These are phyloP conservation scores for Sitta europaea DNA, from an alignment of 2,113 vertebrate genomes.

Conservation along the genomic window DNA sequence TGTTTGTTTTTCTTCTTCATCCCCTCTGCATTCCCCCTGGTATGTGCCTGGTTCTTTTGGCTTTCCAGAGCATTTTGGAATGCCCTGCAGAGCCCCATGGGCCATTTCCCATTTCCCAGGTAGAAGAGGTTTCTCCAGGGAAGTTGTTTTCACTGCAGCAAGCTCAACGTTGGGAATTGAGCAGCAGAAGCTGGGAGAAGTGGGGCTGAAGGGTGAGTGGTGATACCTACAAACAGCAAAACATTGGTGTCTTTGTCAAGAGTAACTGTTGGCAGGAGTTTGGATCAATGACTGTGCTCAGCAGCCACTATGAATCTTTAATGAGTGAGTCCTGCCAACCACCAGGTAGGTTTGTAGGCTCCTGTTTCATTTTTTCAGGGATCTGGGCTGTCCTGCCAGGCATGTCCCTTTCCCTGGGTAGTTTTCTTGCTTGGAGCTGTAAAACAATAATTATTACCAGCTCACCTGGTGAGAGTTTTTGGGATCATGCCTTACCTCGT, in stretches of 20 bases:
- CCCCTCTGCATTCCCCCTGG: not conserved
- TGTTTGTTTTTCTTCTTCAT: not conserved
- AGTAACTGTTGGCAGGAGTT: not conserved
- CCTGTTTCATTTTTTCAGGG: not conserved
- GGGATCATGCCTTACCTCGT: not conserved
- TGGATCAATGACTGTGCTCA: not conserved
- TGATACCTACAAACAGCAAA: not conserved
- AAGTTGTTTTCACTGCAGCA: not conserved
- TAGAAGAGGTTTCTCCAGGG: not conserved
- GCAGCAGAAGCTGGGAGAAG: not conserved
- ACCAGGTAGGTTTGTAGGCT: not conserved
- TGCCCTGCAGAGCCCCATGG: not conserved
- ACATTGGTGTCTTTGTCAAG: not conserved
- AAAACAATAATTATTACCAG: not conserved
- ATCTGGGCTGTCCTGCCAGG: not conserved
- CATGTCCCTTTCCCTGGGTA: not conserved
- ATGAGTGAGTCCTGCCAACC: not conserved
- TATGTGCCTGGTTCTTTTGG: rapidly evolving
- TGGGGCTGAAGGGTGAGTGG: not conserved
- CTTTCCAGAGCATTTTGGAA: not conserved
- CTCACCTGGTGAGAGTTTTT: not conserved
- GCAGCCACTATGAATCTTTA: not conserved
- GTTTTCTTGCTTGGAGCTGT: not conserved
- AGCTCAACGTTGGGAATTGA: no score
- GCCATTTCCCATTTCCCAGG: not conserved